Evolutionary conservation across 2,888 invertebrate species (phyloP).

Genomic region (Myopa testacea): DNA sequence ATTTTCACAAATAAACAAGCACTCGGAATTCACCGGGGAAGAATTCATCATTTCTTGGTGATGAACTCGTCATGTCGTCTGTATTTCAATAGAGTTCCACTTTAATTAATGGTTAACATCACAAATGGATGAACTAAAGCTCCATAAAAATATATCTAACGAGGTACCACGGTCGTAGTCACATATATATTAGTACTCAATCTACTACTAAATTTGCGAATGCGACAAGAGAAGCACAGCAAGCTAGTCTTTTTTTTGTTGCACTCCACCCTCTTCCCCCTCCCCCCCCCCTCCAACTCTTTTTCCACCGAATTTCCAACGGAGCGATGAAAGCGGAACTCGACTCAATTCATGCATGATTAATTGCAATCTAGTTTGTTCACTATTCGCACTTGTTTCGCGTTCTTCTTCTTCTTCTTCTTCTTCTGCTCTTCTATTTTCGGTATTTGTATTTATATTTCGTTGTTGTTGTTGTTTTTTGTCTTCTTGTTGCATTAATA

Average conservation of each 20-base stretch:
- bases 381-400: background rate
- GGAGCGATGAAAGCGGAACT: constrained; percentile 49
- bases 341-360: constrained; percentile 66
- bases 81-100: background rate
- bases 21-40: background rate
- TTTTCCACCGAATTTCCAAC: constrained; percentile 45
- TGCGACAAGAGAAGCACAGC: background rate
- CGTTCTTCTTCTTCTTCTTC: background rate
- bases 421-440: constrained; percentile 21
- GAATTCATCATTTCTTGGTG: background rate
- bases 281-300: no score
- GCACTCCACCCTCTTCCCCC: background rate
- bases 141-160: no score
- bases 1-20: background rate
- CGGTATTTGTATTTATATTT: background rate
- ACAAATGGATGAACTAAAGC: no score
- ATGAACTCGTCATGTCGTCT: background rate
- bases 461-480: background rate
- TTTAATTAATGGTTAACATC: background rate
- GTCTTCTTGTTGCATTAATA: constrained; percentile 12
- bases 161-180: no score
- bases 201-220: background rate
- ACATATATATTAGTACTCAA: no score
- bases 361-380: constrained; percentile 62
- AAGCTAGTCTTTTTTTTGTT: background rate